Evolutionary conservation across 37 sponge, comb jelly and placozoan species (phyloP), one percentile per base, ranked within the genome.

Genomic region (Mnemiopsis leidyi): DNA sequence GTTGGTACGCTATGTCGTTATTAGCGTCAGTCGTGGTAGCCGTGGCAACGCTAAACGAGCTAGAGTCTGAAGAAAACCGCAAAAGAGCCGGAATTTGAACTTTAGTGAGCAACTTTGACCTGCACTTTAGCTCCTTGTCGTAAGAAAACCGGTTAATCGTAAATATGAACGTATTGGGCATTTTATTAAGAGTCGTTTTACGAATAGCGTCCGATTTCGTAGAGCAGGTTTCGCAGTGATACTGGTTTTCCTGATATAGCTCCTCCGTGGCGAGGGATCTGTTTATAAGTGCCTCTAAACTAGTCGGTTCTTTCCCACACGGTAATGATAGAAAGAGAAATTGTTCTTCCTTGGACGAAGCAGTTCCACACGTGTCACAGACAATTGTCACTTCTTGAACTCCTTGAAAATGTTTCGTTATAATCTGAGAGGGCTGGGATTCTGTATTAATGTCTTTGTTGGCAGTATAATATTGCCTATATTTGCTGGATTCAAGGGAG

Each of bases 291-390:
- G 38, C 36, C 39, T 38, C 61, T n/a, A 85, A 26, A 3, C 38
- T 28, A 28, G 61, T 32, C 0, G 61, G 0, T 26, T 85, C 90
- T 25, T 38, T 40, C 26, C 90, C 90, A 39, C 90, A 85, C 3
- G 90, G 90, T 29, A 85, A 26, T 0, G 90, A 85, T 2, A 85
- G 90, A 29, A 85, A 85, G 29, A 85, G 61, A 37, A 85, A 85
- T 7, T 39, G 23, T 61, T 85, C 90, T n/a, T 85, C 36, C 39
- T 40, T 38, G 3, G 90, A 85, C 26, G 90, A 85, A 26, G 61
- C 61, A 39, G 61, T 40, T 1, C 23, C 61, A 39, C 90, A 85
- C 2, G 40, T 40, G 61, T 40, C 90, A 85, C 90, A 85, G 7
- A 85, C 90, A 39, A 85, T 85, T 0, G 61, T 38, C 24, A 85